A percentile compares a stretch with the other conserved stretches of the same genome.
Conservation (phyloP, 2,888 invertebrate genomes). For the Callyntrura sp. region DNA sequence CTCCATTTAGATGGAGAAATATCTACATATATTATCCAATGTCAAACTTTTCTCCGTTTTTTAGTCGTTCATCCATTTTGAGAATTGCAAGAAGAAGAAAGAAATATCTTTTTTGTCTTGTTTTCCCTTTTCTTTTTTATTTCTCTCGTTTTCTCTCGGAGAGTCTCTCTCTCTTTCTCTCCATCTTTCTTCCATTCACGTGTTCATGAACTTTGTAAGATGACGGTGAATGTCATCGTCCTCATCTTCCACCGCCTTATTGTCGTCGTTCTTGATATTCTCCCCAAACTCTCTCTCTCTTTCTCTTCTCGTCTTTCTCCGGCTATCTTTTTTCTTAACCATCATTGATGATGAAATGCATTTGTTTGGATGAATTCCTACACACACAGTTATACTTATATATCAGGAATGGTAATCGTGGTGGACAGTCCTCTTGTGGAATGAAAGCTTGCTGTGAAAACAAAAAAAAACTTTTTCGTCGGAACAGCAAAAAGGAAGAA, state of each 20-base stretch:
- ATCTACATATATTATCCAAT: not conserved
- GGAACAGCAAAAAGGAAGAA: not conserved
- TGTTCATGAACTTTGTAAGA: slow-evolving; percentile 25
- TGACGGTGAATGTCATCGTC: slow-evolving; percentile 23
- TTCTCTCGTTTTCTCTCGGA: too few relatives aligned
- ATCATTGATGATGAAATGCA: not conserved
- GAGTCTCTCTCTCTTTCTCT: slow-evolving; percentile 9
- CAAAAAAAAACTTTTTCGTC: slow-evolving; percentile 48
- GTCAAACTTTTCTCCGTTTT: slow-evolving; percentile 17
- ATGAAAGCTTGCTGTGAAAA: slow-evolving; percentile 41
- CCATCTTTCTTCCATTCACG: slow-evolving; percentile 55
- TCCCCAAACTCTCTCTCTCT: too few relatives aligned
- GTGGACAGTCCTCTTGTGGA: slow-evolving; percentile 2
- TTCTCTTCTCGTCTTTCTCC: not conserved
- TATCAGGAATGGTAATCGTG: not conserved
- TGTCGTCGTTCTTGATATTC: not conserved
- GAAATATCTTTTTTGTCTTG: slow-evolving; percentile 17
- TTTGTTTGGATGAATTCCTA: not conserved
- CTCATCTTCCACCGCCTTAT: slow-evolving; percentile 14
- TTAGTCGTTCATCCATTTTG: slow-evolving; percentile 11
- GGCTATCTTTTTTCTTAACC: not conserved
- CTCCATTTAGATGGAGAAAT: too few relatives aligned
- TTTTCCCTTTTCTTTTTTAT: slow-evolving; percentile 12
- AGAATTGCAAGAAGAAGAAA: not conserved
- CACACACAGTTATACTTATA: too few relatives aligned